Evolutionary conservation across 1,140 invertebrate species (phyloP), one percentile per base, ranked within the genome.

Genomic region (Saccostrea echinata): DNA sequence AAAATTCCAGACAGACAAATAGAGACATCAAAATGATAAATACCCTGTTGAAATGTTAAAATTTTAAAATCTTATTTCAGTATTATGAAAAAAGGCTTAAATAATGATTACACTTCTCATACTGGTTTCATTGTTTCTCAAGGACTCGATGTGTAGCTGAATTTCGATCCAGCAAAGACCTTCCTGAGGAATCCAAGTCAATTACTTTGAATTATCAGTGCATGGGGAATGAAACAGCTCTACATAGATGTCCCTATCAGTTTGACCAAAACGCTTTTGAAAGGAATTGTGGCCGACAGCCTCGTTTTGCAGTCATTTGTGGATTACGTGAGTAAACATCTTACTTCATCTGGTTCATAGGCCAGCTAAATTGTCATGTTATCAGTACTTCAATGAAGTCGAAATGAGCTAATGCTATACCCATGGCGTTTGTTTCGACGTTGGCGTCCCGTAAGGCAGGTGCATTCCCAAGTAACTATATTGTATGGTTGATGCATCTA

Each of bases 61-160:
- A n/a, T n/a, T n/a, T 61, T 21, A 21, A 3, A n/a, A 21, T 18
- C 16, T 1, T 21, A n/a, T n/a, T n/a, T n/a, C n/a, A n/a, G 55
- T n/a, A 18, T 6, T 61, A 61, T 18, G 16, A 61, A 61, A 21
- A 21, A 21, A 21, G 21, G 3, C 11, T 6, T 55, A 55, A 12
- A 18, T 13, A n/a, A 18, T 16, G 13, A 57, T 0, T 3, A 57
- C 3, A n/a, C 55, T 61, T 18, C 43, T 9, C 18, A 61, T 24
- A 16, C 30, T 33, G 11, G 6, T 11, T 30, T 33, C 9, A 0
- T 76, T 27, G 13, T 9, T 33, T 33, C 3, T 61, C 4, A 18
- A 76, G 68, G 16, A 30, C 27, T 27, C 24, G 68, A 33, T 76
- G 27, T 76, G 68, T 76, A 76, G 68, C 68, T 33, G 68, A 76